Conservation (phyloP, 2,888 invertebrate genomes). For the Parnassius mnemosyne region DNA sequence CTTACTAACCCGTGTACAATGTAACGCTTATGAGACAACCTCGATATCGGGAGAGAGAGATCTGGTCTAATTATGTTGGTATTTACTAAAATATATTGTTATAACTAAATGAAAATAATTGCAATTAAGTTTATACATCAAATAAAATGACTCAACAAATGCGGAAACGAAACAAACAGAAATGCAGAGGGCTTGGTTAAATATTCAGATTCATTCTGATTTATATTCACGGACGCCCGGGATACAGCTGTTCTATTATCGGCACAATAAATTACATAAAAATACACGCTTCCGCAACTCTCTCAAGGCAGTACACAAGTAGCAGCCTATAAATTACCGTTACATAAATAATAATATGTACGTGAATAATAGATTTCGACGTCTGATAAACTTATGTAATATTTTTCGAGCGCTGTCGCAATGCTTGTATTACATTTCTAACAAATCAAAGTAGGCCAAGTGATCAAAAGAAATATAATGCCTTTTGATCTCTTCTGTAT, state of each 20-base stretch:
- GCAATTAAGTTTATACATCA: no score
- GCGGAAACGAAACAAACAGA: no score
- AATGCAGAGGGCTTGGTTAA: not conserved
- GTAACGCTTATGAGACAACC: no score
- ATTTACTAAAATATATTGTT: no score
- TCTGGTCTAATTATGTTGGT: no score
- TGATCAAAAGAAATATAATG: not conserved
- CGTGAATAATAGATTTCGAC: conserved; percentile 20
- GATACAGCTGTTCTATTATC: conserved; percentile 10
- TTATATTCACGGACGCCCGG: conserved; percentile 16
- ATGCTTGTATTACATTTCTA: conserved; percentile 3
- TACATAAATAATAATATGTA: conserved; percentile 25
- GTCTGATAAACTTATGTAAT: conserved; percentile 16
- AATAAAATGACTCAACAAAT: no score
- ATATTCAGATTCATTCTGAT: conserved; percentile 13
- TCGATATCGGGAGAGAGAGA: no score
- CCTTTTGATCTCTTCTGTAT: no score
- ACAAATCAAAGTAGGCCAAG: not conserved
- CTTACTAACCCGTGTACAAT: no score
- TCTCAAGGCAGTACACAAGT: conserved; percentile 3
- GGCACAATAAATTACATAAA: conserved; percentile 22
- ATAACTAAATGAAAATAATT: no score
- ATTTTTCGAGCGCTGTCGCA: conserved; percentile 13
- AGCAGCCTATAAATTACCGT: conserved; percentile 13
- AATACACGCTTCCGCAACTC: conserved; percentile 12